A percentile compares a stretch with the other conserved stretches of the same genome.
Conservation (phyloP, 1,140 invertebrate species). For the Heterodera carotae region DNA sequence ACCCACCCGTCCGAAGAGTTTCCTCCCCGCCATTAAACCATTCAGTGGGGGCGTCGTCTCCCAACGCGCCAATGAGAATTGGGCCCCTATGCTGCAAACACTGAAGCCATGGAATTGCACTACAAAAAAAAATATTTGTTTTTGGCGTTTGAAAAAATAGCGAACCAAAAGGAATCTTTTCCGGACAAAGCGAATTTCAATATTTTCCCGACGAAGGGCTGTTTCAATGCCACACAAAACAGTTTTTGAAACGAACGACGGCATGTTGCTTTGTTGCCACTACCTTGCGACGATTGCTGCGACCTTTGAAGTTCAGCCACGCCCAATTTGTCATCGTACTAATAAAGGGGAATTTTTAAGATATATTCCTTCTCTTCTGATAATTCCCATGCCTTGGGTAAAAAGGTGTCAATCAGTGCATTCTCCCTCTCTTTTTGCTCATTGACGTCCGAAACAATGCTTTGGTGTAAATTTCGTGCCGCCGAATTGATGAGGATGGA, state of each 20-base stretch:
- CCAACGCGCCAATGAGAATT: constrained; percentile 42
- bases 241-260: not conserved
- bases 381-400: constrained; percentile 9
- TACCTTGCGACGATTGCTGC: not conserved
- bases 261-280: too few relatives aligned
- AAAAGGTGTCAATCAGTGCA: constrained; percentile 13
- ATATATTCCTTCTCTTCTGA: not conserved
- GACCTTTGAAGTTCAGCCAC: not conserved
- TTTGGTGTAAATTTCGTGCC: constrained; percentile 15
- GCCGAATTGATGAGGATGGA: constrained; percentile 39
- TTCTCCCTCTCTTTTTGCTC: not conserved
- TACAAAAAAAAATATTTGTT: not conserved
- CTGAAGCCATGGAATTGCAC: constrained; percentile 35
- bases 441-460: not conserved
- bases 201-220: not conserved
- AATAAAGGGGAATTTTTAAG: too few relatives aligned
- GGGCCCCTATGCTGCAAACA: constrained; percentile 45
- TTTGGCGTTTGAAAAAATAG: too few relatives aligned
- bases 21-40: constrained; percentile 10
- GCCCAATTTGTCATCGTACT: not conserved
- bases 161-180: not conserved
- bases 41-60: not conserved
- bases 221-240: constrained; percentile 4
- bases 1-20: not conserved
- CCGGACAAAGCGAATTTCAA: not conserved